These are phyloP conservation scores for Pedionomus torquatus DNA, from an alignment of 2,113 vertebrate species.

Conservation along the genomic window DNA sequence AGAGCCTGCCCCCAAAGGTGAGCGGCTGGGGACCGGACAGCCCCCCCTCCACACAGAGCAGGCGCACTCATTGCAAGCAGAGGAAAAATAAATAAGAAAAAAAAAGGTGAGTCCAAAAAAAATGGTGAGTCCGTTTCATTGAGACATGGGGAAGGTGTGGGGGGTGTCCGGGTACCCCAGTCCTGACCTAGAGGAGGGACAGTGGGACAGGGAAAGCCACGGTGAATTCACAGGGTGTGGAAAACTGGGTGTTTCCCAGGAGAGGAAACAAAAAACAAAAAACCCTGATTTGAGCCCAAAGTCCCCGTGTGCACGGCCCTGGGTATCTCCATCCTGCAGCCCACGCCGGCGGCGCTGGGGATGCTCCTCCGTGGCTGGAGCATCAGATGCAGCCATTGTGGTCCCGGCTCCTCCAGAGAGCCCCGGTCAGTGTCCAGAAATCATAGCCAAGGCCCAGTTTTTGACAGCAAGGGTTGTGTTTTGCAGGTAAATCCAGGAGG, in stretches of 20 bases:
- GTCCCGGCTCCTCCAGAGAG: background rate
- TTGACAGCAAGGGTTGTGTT: constrained; percentile 82
- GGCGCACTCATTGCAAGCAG: too few relatives aligned
- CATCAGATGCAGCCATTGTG: fast-evolving
- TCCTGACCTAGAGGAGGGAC: background rate
- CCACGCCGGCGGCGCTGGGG: background rate
- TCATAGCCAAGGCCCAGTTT: constrained; percentile 85
- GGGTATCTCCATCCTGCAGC: fast-evolving
- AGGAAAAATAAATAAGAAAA: background rate
- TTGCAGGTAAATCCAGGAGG: constrained; percentile 87
- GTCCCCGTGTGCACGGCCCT: background rate
- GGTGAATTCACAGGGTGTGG: background rate
- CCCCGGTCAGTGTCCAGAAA: constrained; percentile 79
- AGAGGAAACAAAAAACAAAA: background rate
- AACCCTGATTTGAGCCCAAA: background rate
- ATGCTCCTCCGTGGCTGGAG: fast-evolving
- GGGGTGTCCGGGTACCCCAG: background rate
- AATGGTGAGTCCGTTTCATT: background rate
- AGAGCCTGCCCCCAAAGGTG: too few relatives aligned
- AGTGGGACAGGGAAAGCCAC: background rate
- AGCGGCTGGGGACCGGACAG: too few relatives aligned
- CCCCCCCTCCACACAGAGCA: too few relatives aligned
- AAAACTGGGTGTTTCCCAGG: background rate
- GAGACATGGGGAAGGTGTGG: background rate
- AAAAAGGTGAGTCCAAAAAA: background rate